These are phyloP conservation scores for Mastomys natalensis DNA, from an alignment of 2,113 vertebrate genomes.

Conservation along the genomic window DNA sequence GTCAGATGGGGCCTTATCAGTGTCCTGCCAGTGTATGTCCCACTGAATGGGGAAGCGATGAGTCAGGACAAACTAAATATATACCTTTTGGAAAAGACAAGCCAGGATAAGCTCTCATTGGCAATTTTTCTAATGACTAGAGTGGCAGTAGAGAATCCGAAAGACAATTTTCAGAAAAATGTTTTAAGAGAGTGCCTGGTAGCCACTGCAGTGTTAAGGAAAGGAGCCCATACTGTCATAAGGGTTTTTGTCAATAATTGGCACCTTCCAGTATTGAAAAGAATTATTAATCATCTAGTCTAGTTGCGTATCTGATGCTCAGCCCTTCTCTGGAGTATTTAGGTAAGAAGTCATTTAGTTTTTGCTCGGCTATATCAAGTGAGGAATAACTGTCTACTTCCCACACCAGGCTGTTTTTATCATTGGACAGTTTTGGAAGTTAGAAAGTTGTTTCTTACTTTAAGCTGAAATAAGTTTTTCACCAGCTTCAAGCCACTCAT, in stretches of 20 bases:
- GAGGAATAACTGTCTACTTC: constrained; percentile 55
- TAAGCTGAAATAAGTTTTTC: constrained; percentile 59
- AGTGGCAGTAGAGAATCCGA: not conserved
- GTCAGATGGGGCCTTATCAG: not conserved
- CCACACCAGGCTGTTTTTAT: constrained; percentile 71
- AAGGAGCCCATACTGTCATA: not conserved
- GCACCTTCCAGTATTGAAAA: constrained; percentile 46
- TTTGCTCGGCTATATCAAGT: constrained; percentile 46
- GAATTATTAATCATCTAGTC: constrained; percentile 22
- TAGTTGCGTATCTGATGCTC: constrained; percentile 21
- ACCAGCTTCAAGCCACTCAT: constrained; percentile 6
- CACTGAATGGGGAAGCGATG: not conserved
- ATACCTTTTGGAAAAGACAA: not conserved
- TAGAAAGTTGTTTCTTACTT: constrained; percentile 56
- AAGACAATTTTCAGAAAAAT: constrained; percentile 12
- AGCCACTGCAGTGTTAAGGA: not conserved
- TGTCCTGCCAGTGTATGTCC: not conserved
- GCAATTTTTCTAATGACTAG: constrained; percentile 35
- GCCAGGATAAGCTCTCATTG: not conserved
- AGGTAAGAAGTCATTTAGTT: constrained; percentile 61
- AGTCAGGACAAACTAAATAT: constrained; percentile 15
- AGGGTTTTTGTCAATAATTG: constrained; percentile 53
- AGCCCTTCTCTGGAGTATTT: constrained; percentile 55
- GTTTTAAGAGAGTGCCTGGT: not conserved
- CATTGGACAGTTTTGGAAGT: constrained; percentile 62